These are phyloP conservation scores for Homarus americanus DNA, from an alignment of 1,140 invertebrate species.

Conservation along the genomic window DNA sequence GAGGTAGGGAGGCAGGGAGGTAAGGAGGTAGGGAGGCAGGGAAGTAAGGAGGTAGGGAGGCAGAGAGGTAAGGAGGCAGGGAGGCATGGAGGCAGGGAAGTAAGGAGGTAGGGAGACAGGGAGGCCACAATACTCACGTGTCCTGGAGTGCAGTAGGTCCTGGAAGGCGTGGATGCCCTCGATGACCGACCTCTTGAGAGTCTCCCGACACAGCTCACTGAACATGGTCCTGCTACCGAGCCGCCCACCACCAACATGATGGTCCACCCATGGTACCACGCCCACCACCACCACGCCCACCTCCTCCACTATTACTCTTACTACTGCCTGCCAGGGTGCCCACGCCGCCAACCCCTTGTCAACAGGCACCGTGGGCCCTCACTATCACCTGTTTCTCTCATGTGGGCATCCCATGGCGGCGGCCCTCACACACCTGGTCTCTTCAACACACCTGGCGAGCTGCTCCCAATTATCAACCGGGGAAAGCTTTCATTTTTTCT, in stretches of 20 bases:
- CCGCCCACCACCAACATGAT: slow-evolving; percentile 75
- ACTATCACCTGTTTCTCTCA: slow-evolving; percentile 30
- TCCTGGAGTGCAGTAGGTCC: slow-evolving; percentile 70
- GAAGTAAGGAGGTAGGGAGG: too few species aligned
- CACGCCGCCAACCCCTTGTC: slow-evolving; percentile 21
- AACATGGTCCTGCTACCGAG: slow-evolving; percentile 81
- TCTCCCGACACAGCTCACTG: slow-evolving; percentile 83
- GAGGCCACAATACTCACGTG: background rate
- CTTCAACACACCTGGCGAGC: background rate
- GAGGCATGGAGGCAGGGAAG: too few species aligned
- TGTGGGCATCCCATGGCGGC: slow-evolving; percentile 5
- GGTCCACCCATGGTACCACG: slow-evolving; percentile 34
- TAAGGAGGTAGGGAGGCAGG: too few species aligned
- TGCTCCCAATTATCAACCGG: too few species aligned
- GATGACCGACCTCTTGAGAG: slow-evolving; percentile 81
- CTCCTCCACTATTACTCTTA: slow-evolving; percentile 12
- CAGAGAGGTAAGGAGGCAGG: too few species aligned
- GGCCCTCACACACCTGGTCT: background rate
- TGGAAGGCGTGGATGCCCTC: slow-evolving; percentile 74
- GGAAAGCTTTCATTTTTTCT: too few species aligned
- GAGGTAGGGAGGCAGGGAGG: too few species aligned
- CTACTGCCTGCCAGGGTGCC: slow-evolving; percentile 19
- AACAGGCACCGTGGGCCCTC: slow-evolving; percentile 45
- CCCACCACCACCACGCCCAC: background rate
- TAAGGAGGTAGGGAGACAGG: background rate